phyloP scores from a whole-genome alignment of 2,113 vertebrate species.

The Eleginops maclovinus region DNA sequence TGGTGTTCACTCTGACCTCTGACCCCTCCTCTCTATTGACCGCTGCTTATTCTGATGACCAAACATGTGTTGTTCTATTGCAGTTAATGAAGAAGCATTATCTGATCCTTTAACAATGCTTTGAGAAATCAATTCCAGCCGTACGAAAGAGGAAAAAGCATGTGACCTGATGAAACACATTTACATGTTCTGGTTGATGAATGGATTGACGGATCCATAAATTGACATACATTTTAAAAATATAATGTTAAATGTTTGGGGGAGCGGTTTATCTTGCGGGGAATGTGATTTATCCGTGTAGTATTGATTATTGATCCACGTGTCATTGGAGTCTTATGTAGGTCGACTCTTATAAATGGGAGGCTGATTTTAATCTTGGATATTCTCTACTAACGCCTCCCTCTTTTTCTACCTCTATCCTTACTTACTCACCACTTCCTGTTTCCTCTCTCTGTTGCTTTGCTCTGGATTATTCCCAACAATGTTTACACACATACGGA shows the following conservation, averaged over 20 bases:
- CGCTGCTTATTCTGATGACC: background rate
- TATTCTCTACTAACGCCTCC: background rate
- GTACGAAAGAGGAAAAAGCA: too few species aligned
- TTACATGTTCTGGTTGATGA: too few species aligned
- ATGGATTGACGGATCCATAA: too few species aligned
- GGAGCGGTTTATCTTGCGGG: background rate
- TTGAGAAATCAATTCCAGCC: too few species aligned
- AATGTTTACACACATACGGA: too few species aligned
- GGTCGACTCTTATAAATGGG: background rate
- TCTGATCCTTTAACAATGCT: too few species aligned
- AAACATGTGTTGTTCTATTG: background rate
- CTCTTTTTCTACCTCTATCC: background rate
- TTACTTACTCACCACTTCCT: too few species aligned
- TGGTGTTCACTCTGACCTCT: background rate
- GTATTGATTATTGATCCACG: constrained; percentile 10
- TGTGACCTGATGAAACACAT: too few species aligned
- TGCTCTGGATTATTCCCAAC: too few species aligned
- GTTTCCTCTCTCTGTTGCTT: background rate
- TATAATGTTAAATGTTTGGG: background rate
- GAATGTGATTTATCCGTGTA: background rate
- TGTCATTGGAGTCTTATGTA: background rate
- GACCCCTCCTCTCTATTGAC: constrained; percentile 3
- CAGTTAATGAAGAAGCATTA: too few species aligned
- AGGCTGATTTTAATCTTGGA: background rate
- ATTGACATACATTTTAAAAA: too few species aligned